Percentiles rank a stretch among this genome's conserved stretches.
Conservation (phyloP, 2,113 vertebrate species). For the Corythornis vintsioides region DNA sequence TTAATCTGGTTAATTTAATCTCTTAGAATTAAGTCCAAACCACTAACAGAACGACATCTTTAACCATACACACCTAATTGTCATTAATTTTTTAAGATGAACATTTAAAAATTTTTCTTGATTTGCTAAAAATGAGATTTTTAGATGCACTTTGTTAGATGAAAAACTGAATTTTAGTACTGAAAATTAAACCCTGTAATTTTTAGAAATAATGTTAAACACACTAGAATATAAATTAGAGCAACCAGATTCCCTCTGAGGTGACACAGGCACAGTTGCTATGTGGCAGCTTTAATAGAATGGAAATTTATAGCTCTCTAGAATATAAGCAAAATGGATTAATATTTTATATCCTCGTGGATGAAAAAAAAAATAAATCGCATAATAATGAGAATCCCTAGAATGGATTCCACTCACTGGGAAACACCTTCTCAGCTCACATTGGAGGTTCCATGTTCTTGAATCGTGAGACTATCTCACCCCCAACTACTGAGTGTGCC, state of each 20-base stretch:
- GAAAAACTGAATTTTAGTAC: neutral
- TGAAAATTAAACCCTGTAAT: neutral
- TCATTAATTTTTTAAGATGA: neutral
- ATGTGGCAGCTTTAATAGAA: neutral
- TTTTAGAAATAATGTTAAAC: neutral
- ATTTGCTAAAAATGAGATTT: neutral
- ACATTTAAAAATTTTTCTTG: neutral
- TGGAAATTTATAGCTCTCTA: neutral
- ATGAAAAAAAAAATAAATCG: neutral
- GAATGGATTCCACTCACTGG: neutral
- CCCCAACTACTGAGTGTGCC: neutral
- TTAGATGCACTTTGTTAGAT: neutral
- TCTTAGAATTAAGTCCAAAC: neutral
- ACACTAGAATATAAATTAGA: neutral
- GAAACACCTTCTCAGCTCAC: neutral
- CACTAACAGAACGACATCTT: neutral
- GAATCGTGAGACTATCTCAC: neutral
- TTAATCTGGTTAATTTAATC: neutral
- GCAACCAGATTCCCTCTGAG: neutral
- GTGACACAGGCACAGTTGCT: neutral
- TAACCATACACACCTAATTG: neutral
- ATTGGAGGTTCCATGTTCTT: neutral
- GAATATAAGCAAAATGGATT: neutral
- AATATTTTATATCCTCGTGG: conserved; percentile 12
- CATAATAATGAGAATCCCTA: neutral